A percentile compares a stretch with the other conserved stretches of the same genome.
Conservation (phyloP, 37 sponge, comb jelly and placozoan genomes). For the Chondrosia reniformis region DNA sequence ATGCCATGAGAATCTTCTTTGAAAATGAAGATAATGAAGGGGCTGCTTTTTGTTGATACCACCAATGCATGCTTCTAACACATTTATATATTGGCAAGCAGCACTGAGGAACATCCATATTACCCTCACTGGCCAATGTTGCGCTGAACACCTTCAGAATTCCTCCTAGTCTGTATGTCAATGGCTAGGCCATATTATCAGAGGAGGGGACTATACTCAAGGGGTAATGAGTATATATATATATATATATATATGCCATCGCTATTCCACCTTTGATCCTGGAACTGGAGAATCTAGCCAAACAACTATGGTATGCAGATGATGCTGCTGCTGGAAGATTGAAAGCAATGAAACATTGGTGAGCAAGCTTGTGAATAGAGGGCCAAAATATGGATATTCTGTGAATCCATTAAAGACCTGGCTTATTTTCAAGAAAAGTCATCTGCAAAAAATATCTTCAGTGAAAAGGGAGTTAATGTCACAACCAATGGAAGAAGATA, state of each 20-base stretch:
- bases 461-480: neutral
- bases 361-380: neutral
- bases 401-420: slow-evolving; percentile 19
- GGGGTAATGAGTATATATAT: slow-evolving; percentile 36
- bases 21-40: slow-evolving; percentile 5
- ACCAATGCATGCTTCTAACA: slow-evolving; percentile 40
- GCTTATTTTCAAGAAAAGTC: slow-evolving; percentile 3
- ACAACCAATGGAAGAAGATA: neutral
- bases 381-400: slow-evolving; percentile 6
- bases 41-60: neutral
- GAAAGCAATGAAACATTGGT: neutral
- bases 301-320: slow-evolving; percentile 23
- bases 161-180: slow-evolving; percentile 15
- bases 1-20: slow-evolving; percentile 11
- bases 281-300: slow-evolving; percentile 4
- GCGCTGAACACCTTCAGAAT: slow-evolving; percentile 28
- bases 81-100: slow-evolving; percentile 29
- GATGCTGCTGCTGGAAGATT: slow-evolving; percentile 10
- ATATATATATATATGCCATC: slow-evolving; percentile 51
- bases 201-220: slow-evolving; percentile 53
- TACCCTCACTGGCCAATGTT: slow-evolving; percentile 24
- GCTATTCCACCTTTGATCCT: slow-evolving; percentile 36
- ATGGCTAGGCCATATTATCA: slow-evolving; percentile 36
- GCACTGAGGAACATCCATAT: slow-evolving; percentile 37
- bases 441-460: slow-evolving; percentile 8